Conservation (phyloP, 2,113 vertebrate genomes). For the Danionella cerebrum region DNA sequence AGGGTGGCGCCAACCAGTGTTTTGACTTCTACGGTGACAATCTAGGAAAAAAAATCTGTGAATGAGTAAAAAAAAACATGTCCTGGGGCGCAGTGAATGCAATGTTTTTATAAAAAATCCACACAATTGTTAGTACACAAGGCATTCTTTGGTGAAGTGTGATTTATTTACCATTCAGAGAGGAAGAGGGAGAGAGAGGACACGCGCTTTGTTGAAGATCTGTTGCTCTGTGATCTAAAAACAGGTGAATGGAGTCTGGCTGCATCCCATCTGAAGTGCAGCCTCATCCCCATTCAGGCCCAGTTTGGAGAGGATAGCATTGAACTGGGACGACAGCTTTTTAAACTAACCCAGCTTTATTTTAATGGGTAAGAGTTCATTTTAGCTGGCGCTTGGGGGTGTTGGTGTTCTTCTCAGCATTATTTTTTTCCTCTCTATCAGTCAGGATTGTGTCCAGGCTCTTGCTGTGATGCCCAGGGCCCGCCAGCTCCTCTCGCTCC, state of each 20-base stretch:
- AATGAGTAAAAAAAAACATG: no score
- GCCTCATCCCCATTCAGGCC: conserved; percentile 60
- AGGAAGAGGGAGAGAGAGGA: no score
- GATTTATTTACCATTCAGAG: no score
- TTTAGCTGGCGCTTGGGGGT: not conserved
- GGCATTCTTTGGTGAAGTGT: not conserved
- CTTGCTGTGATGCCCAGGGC: conserved; percentile 70
- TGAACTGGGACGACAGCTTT: conserved; percentile 82
- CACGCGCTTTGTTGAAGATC: no score
- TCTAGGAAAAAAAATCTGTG: no score
- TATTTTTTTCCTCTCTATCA: conserved; percentile 6
- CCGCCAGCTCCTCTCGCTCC: conserved; percentile 67
- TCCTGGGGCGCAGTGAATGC: no score
- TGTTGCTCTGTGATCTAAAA: not conserved
- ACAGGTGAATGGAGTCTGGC: conserved; percentile 81
- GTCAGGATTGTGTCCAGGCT: conserved; percentile 61
- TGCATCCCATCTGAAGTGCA: conserved; percentile 70
- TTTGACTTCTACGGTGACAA: no score
- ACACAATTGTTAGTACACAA: no score
- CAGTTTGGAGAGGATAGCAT: conserved; percentile 79
- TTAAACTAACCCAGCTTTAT: conserved; percentile 87
- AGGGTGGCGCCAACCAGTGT: no score
- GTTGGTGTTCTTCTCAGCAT: not conserved
- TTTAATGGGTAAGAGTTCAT: conserved; percentile 79
- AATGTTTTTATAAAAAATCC: no score